Base-by-base conservation (phyloP, 2,113 vertebrate species). In the Scalopus aquaticus region DNA sequence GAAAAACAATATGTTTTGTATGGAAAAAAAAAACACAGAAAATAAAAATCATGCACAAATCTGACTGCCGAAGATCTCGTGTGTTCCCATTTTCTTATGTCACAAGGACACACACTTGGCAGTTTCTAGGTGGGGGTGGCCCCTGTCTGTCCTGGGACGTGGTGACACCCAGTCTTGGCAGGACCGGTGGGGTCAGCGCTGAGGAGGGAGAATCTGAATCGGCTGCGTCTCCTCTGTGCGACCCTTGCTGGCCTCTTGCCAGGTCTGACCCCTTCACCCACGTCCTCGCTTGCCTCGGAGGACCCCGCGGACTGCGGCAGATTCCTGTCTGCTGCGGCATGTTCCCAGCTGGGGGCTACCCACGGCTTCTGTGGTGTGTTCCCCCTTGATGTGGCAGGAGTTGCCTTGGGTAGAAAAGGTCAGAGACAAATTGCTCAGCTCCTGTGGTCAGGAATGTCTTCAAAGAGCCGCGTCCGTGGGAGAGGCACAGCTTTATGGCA, bases 21-120 rank as follows among this genome's bases (percentile, higher is more conserved):
- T 35, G 32, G 3, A 83, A 64, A 64, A 51, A 89, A 60, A 24
- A 54, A 28, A 65, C 44, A 44, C 44, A 84, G 84, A 77, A 78
- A 92, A 84, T 56, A 72, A 94, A 77, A 77, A 67, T 79, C 65
- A 51, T 7, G 5, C n/a, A 44, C 60, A 46, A 44, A 72, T 90
- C 39, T 73, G 39, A 32, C 24, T 89, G 85, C 37, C 30, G 74
- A 90, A 89, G 72, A 76, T 46, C 13, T 22, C 10, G 9, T 32
- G 32, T 62, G 77, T 35, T 93, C 37, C 15, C 2, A 9, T 72
- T 11, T 67, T 30, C 11, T 49, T 49, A 7, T 3, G 20, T 37
- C 1, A 2, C 26, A 54, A 67, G 20, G 22, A 37, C 5, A 4
- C 49, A 39, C 22, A 51, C 11, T 16, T 67, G 42, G 12, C 19